Base-by-base conservation (phyloP, 1,140 invertebrate genomes). In the Leptinotarsa lineolata region DNA sequence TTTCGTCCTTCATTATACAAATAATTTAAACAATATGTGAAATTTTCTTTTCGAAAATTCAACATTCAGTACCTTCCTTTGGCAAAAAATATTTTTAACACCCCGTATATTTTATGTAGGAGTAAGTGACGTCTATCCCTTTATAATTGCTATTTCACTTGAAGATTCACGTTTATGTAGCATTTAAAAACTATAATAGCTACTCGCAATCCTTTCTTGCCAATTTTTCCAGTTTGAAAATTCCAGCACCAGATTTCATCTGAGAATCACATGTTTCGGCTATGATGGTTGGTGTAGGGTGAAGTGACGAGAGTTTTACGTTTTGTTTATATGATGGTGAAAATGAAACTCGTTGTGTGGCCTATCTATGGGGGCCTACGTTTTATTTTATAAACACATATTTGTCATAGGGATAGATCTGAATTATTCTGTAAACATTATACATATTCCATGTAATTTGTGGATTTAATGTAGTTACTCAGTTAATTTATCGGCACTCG, bases 271-370 rank as follows among this genome's bases (percentile, higher is more conserved):
- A 54, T 54, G 48, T 54, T 54, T 18, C 48, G n/a, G 1, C 4
- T 54, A 16, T 18, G 16, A 54, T 48, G 59, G 74, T 75, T 68
- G 69, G 72, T 75, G 74, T 75, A 72, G 67, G 65, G 70, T 64
- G 18, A 64, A 70, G 66, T 61, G 74, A 72, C 74, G 74, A 75
- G 70, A 72, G 74, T 67, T 75, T 75, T 72, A 75, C 74, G 74
- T 72, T 69, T 75, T 75, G 74, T 75, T 75, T 75, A 75, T 54
- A 54, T 18, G 74, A 72, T 68, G 74, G 69, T 68, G 65, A 16
- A 72, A 75, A 71, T 60, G 58, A 65, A 65, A 44, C 73, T 71
- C 73, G 73, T 74, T 74, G 73, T 74, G 73, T 74, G 73, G 73
- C 73, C 73, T 69, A 65, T 68, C 67, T 72, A 65, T 65, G 63